These are phyloP conservation scores for Cantharis lateralis DNA, from an alignment of 2,888 invertebrate species.

Conservation along the genomic window DNA sequence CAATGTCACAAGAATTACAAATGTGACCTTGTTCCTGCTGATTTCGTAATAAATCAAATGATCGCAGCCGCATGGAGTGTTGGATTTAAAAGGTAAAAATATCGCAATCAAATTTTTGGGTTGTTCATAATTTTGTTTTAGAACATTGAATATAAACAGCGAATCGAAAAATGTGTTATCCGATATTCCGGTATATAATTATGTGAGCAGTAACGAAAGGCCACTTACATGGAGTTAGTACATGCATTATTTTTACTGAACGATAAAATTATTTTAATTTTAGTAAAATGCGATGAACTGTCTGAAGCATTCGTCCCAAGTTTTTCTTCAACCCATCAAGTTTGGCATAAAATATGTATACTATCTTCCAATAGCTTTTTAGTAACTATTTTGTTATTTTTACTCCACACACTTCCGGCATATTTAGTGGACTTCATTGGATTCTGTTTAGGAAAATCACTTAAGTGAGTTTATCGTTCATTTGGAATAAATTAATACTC, in stretches of 20 bases:
- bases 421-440: constrained; percentile 62
- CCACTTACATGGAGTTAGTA: not conserved
- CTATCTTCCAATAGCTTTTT: constrained; percentile 47
- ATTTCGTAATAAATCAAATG: constrained; percentile 66
- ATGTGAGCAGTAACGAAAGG: not conserved
- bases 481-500: too few species aligned
- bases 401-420: constrained; percentile 68
- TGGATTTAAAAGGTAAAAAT: constrained; percentile 48
- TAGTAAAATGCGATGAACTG: not conserved
- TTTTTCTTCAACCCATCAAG: constrained; percentile 39
- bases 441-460: constrained; percentile 54
- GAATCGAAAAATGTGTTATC: not conserved
- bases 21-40: constrained; percentile 70
- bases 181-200: not conserved
- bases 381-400: constrained; percentile 56
- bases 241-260: not conserved
- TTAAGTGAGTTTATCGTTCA: constrained; percentile 53
- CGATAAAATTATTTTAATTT: not conserved
- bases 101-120: not conserved
- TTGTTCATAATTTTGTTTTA: not conserved
- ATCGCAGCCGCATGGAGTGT: constrained; percentile 64
- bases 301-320: not conserved
- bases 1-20: constrained; percentile 57
- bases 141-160: not conserved
- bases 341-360: constrained; percentile 55